These are phyloP conservation scores for Koerneria pararmatus DNA, from an alignment of 2,888 invertebrate species.

Conservation along the genomic window DNA sequence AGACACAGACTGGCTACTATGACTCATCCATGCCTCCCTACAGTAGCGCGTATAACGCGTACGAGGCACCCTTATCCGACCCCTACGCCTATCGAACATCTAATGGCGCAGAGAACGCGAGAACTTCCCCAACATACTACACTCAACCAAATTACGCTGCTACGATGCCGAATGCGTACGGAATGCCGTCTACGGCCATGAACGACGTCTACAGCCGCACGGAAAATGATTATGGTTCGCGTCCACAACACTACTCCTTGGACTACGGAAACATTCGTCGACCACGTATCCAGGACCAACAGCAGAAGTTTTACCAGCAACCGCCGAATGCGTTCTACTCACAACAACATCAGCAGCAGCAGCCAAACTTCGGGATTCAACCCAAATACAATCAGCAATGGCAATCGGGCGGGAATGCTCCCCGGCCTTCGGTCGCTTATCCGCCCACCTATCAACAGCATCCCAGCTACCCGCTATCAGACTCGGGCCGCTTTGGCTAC, in stretches of 20 bases:
- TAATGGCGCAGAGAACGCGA: conserved; percentile 5
- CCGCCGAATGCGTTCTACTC: conserved; percentile 12
- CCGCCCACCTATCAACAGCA: conserved; percentile 6
- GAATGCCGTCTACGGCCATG: no score
- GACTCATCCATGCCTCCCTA: conserved; percentile 24
- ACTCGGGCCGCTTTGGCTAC: conserved; percentile 4
- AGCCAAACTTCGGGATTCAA: conserved; percentile 14
- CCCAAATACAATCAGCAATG: conserved; percentile 1
- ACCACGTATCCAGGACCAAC: conserved; percentile 17
- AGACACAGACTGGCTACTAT: conserved; percentile 1
- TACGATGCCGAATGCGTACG: no score
- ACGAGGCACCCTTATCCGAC: conserved; percentile 36
- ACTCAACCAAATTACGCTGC: not conserved
- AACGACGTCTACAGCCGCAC: conserved; percentile 54
- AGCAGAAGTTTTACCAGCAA: not conserved
- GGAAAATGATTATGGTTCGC: conserved; percentile 55
- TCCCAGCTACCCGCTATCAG: not conserved
- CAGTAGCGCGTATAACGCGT: conserved; percentile 5
- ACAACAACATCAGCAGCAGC: not conserved
- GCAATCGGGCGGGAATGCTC: conserved; percentile 2
- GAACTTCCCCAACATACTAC: conserved; percentile 23
- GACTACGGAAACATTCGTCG: conserved; percentile 51
- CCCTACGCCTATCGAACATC: conserved; percentile 22
- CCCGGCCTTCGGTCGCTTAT: not conserved
- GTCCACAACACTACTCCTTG: conserved; percentile 43